A percentile compares a stretch with the other conserved stretches of the same genome.
Conservation (phyloP, 23 tunicate genomes). For the Halocynthia aurantium region DNA sequence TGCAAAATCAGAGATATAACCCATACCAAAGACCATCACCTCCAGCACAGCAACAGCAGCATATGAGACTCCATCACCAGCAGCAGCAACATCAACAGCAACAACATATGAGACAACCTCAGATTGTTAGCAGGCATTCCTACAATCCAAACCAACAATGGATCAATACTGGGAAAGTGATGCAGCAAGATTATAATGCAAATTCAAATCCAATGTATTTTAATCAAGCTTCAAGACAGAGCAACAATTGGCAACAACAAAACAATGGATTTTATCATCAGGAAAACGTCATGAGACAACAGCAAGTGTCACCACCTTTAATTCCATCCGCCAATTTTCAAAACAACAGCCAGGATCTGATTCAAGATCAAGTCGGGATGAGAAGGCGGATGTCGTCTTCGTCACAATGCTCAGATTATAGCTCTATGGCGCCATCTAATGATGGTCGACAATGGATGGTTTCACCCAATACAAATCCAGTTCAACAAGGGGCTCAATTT, state of each 20-base stretch:
- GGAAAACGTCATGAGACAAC: neutral
- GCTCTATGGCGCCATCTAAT: neutral
- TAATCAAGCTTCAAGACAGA: neutral
- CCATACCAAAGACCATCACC: conserved; percentile 10
- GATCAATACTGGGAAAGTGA: neutral
- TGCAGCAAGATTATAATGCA: conserved; percentile 6
- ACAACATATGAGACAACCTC: neutral
- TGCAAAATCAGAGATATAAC: neutral
- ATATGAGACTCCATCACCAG: too few relatives aligned
- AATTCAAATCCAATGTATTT: neutral
- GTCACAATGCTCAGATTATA: conserved; percentile 8
- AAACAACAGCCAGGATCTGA: neutral
- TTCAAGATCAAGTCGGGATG: neutral
- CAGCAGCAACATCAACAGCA: too few relatives aligned
- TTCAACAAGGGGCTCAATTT: too few relatives aligned
- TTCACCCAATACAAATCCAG: neutral
- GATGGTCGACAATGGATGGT: conserved; percentile 3
- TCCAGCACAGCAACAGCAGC: neutral
- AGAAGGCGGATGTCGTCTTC: conserved; percentile 9
- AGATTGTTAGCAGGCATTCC: conserved; percentile 1
- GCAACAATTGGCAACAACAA: conserved; percentile 3
- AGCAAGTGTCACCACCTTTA: neutral
- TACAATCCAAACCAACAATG: neutral
- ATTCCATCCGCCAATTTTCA: neutral
- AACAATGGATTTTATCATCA: neutral